These are phyloP conservation scores for Cherax quadricarinatus DNA, from an alignment of 1,140 invertebrate genomes.

Conservation along the genomic window DNA sequence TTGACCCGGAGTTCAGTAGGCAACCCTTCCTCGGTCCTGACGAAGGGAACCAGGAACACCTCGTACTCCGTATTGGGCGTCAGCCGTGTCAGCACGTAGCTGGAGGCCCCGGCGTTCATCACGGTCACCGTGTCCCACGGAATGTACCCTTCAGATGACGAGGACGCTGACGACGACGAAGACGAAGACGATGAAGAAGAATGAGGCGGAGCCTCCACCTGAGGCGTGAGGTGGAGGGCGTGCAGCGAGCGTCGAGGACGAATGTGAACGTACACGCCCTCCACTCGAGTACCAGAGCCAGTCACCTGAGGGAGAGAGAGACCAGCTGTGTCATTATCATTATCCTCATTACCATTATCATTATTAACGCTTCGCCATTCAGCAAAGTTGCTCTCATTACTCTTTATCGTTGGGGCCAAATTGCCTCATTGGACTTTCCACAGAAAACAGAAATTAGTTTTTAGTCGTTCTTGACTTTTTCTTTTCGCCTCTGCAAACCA, in stretches of 20 bases:
- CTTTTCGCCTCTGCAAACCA: too few species aligned
- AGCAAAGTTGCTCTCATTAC: background rate
- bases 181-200: constrained; percentile 10
- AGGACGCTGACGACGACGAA: constrained; percentile 14
- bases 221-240: constrained; percentile 59
- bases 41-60: constrained; percentile 79
- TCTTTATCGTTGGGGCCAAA: background rate
- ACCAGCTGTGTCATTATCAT: background rate
- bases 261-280: constrained; percentile 60
- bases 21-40: constrained; percentile 77
- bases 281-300: constrained; percentile 21
- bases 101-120: constrained; percentile 76
- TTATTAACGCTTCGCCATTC: background rate
- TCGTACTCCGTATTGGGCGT: constrained; percentile 79
- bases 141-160: constrained; percentile 33
- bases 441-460: background rate
- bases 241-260: constrained; percentile 45
- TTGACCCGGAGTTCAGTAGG: constrained; percentile 74
- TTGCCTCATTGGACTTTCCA: background rate
- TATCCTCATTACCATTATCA: background rate
- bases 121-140: constrained; percentile 77
- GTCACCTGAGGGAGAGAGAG: constrained; percentile 53
- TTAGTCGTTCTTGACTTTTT: too few species aligned
- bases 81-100: constrained; percentile 77
- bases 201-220: constrained; percentile 31